These are phyloP conservation scores for Cranoglanis bouderius DNA, from an alignment of 2,113 vertebrate genomes.

Conservation along the genomic window DNA sequence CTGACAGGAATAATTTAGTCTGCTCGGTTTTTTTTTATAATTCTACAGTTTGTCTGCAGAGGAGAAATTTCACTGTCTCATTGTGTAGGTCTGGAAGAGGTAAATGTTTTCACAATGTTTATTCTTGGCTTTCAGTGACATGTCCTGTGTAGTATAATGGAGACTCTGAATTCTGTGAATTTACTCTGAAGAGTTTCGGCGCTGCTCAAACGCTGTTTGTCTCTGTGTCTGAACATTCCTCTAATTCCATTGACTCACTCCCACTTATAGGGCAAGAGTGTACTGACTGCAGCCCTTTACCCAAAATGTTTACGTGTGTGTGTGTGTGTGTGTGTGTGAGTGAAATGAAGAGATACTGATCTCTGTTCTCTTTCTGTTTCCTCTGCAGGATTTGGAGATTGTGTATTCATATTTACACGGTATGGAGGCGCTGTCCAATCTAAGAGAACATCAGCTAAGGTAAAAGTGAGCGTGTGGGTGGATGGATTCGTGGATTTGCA, in stretches of 20 bases:
- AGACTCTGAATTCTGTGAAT: not conserved
- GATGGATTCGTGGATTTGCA: not conserved
- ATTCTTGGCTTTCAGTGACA: not conserved
- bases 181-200: not conserved
- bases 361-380: conserved; percentile 28
- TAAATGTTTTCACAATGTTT: not conserved
- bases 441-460: conserved; percentile 96
- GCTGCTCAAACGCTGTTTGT: not conserved
- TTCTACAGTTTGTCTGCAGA: too few species aligned
- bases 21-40: not conserved
- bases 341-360: conserved; percentile 7
- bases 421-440: conserved; percentile 97
- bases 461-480: conserved; percentile 58
- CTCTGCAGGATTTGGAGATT: conserved; percentile 92
- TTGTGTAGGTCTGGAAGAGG: not conserved
- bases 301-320: not conserved
- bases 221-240: not conserved
- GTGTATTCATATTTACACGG: conserved; percentile 98
- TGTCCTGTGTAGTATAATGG: not conserved
- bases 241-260: conserved; percentile 34
- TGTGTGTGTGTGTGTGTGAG: not conserved
- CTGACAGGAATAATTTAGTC: not conserved
- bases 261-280: not conserved
- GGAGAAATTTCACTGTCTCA: not conserved
- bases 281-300: not conserved